Percentiles rank a stretch among this genome's conserved stretches.
phyloP scores from a whole-genome alignment of 2,888 invertebrate genomes.

The Eledone cirrhosa region DNA sequence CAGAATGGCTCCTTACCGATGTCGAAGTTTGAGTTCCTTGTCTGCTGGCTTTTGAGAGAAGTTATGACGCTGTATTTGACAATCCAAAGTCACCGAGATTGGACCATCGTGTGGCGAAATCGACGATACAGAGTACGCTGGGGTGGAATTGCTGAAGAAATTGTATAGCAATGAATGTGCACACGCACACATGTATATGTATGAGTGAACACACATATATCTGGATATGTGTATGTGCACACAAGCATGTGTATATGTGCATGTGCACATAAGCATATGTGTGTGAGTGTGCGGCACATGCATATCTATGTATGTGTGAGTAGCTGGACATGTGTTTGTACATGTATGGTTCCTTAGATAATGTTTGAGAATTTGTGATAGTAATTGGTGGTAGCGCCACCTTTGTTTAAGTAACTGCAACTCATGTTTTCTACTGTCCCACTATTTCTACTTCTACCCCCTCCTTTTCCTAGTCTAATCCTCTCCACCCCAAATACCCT shows the following conservation, averaged over 20 bases:
- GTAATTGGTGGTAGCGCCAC: no score
- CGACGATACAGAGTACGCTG: constrained; percentile 86
- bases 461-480: not conserved
- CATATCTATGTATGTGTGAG: not conserved
- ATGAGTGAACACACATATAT: not conserved
- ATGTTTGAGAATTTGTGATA: no score
- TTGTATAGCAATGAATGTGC: constrained; percentile 16
- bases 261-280: not conserved
- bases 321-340: not conserved
- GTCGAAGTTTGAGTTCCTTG: constrained; percentile 91
- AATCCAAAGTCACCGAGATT: constrained; percentile 84
- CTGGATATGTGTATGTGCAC: not conserved
- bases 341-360: not conserved
- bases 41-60: constrained; percentile 95
- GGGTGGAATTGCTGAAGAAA: constrained; percentile 88
- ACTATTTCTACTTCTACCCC: not conserved
- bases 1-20: constrained; percentile 92
- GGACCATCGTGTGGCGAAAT: constrained; percentile 92
- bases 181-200: not conserved
- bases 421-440: not conserved
- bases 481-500: no score
- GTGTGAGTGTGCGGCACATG: not conserved
- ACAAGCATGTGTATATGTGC: not conserved
- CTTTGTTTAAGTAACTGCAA: no score
- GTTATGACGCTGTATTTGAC: constrained; percentile 88